A percentile compares a stretch with the other conserved stretches of the same genome.
Conservation (phyloP, 2,797 vertebrate genomes). For the Poeciliopsis turneri region DNA sequence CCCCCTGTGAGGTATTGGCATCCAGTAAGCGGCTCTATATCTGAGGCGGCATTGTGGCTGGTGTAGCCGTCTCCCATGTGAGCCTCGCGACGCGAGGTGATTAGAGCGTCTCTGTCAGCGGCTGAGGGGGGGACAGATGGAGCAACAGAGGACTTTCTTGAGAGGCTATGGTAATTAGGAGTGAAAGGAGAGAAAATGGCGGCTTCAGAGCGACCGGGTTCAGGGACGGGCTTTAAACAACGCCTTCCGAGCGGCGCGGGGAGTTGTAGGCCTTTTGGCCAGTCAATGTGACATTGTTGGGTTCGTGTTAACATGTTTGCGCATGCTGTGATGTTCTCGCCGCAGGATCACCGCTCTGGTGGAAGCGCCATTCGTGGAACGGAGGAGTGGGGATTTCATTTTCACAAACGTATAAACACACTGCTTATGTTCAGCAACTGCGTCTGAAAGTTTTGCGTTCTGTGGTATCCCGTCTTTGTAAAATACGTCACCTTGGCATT, state of each 20-base stretch:
- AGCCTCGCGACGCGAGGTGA: conserved; percentile 79
- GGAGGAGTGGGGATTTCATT: neutral
- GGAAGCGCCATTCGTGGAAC: conserved; percentile 16
- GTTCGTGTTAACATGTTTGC: conserved; percentile 72
- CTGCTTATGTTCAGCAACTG: neutral
- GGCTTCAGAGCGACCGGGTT: conserved; percentile 75
- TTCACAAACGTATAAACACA: neutral
- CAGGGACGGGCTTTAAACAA: conserved; percentile 75
- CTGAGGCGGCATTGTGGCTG: conserved; percentile 72
- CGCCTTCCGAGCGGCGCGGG: conserved; percentile 68
- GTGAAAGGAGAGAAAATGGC: conserved; percentile 78
- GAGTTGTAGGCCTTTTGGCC: conserved; percentile 73
- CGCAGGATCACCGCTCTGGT: conserved; percentile 29
- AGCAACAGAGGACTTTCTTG: conserved; percentile 82
- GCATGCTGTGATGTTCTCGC: conserved; percentile 66
- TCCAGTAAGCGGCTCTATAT: conserved; percentile 66
- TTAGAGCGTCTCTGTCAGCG: conserved; percentile 78
- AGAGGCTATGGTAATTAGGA: conserved; percentile 84
- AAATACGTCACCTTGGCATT: neutral
- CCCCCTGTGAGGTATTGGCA: conserved; percentile 76
- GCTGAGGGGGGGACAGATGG: conserved; percentile 83
- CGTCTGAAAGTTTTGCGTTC: neutral
- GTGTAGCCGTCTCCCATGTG: conserved; percentile 77
- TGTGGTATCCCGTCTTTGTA: neutral
- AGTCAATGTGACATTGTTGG: conserved; percentile 72